phyloP scores from a whole-genome alignment of 2,888 invertebrate genomes.

The Neoascia interrupta region DNA sequence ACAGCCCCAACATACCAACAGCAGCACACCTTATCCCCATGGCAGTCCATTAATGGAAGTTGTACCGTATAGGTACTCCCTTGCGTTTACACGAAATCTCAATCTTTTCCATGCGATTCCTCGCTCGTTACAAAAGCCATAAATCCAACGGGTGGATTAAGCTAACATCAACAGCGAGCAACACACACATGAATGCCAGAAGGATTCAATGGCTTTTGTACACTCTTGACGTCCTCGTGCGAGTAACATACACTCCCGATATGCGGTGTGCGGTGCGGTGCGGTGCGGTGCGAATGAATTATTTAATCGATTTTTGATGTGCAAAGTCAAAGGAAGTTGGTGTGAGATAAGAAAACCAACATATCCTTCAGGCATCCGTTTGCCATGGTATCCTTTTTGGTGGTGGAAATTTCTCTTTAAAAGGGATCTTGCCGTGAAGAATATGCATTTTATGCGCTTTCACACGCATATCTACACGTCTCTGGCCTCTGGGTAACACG shows the following conservation, averaged over 20 bases:
- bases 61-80: too few relatives aligned
- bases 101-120: slow-evolving; percentile 29
- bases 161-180: neutral
- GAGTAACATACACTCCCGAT: neutral
- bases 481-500: slow-evolving; percentile 8
- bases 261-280: neutral
- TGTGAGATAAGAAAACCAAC: slow-evolving; percentile 40
- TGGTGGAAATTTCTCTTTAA: slow-evolving; percentile 11
- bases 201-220: neutral
- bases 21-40: neutral
- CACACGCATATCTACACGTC: slow-evolving; percentile 8
- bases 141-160: slow-evolving; percentile 41
- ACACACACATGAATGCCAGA: slow-evolving; percentile 5
- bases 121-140: slow-evolving; percentile 50
- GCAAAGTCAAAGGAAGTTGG: slow-evolving; percentile 59
- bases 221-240: neutral
- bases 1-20: too few relatives aligned
- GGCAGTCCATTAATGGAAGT: slow-evolving; percentile 26
- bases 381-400: slow-evolving; percentile 3
- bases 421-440: neutral
- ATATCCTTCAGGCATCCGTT: neutral
- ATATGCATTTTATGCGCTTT: slow-evolving; percentile 1
- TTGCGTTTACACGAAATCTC: slow-evolving; percentile 38
- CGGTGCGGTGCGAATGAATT: slow-evolving; percentile 35
- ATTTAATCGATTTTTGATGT: slow-evolving; percentile 68